phyloP scores from a whole-genome alignment of 2,888 invertebrate species.

The Itoplectis maculator region DNA sequence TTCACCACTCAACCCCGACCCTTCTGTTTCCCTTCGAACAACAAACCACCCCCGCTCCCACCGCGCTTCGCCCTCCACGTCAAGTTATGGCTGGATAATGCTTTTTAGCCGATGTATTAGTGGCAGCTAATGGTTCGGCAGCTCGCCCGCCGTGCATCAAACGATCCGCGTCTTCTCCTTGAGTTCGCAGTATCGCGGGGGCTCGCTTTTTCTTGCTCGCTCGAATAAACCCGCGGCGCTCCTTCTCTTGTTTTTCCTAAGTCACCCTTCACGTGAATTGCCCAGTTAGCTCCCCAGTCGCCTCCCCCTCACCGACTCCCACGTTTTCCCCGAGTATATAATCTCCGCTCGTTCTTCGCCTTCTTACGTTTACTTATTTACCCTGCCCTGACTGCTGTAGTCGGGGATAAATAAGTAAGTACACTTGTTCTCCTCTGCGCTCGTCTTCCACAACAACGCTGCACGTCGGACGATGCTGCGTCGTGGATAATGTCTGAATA shows the following conservation, averaged over 20 bases:
- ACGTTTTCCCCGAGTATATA: neutral
- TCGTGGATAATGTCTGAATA: neutral
- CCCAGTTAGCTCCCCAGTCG: neutral
- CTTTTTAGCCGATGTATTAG: neutral
- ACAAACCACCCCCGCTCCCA: conserved; percentile 25
- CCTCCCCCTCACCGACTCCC: neutral
- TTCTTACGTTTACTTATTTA: conserved; percentile 2
- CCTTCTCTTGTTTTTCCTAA: neutral
- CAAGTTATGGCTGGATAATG: neutral
- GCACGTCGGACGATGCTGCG: too few species aligned
- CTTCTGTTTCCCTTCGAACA: conserved; percentile 22
- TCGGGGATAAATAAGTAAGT: neutral
- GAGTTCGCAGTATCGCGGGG: neutral
- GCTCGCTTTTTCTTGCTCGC: neutral
- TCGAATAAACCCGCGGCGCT: neutral
- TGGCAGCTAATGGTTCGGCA: neutral
- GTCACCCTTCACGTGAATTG: neutral
- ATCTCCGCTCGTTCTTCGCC: neutral
- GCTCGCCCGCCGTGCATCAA: neutral
- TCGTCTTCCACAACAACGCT: neutral
- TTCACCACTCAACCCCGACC: neutral
- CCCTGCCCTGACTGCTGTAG: neutral
- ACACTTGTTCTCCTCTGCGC: neutral
- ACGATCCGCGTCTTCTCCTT: neutral
- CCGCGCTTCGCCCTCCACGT: conserved; percentile 3